Base-by-base conservation (phyloP, 2,888 invertebrate genomes). In the Chironomus tentans region DNA sequence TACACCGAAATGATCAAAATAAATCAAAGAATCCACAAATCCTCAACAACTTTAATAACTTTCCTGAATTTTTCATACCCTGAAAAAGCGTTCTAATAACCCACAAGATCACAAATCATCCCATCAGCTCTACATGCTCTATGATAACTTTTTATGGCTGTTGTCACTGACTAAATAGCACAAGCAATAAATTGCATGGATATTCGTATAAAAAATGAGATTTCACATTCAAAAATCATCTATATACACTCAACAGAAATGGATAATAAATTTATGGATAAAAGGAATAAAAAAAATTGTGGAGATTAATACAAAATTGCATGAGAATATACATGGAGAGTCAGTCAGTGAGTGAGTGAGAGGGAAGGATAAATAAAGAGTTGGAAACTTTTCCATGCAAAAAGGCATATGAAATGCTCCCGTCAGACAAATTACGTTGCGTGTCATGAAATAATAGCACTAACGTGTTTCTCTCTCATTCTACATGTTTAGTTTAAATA, bases 401-500 rank as follows among this genome's bases (percentile, higher is more conserved):
- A 56, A 15, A 56, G 56, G 56, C 5, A 70, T 70, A 22, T 38
- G 38, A 38, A 38, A 38, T 56, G 56, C n/a, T 7, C 56, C 56
- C n/a, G 56, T 18, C 72, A 72, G 72, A 72, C 72, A 72, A 72
- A 72, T 72, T 72, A 46, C 24, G 28, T 72, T 72, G 72, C 72
- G 72, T 72, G 72, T 18, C 24, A 62, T 72, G 72, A 61, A 72
- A 72, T 72, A 71, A 71, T 71, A 22, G 48, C 47, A 21, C 65
- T 24, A 65, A 24, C 65, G 65, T 65, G 65, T 65, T 65, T 13
- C 13, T 65, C 24, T 65, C 56, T 15, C 56, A 56, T 56, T 15
- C 56, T 18, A 56, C 18, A n/a, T 15, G 24, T 22, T 65, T 65
- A 65, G 21, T 65, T 65, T 65, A 15, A 65, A 65, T 24, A 65